A percentile compares a stretch with the other conserved stretches of the same genome.
Conservation (phyloP, 2,888 invertebrate genomes). For the Leptopilina myrica region DNA sequence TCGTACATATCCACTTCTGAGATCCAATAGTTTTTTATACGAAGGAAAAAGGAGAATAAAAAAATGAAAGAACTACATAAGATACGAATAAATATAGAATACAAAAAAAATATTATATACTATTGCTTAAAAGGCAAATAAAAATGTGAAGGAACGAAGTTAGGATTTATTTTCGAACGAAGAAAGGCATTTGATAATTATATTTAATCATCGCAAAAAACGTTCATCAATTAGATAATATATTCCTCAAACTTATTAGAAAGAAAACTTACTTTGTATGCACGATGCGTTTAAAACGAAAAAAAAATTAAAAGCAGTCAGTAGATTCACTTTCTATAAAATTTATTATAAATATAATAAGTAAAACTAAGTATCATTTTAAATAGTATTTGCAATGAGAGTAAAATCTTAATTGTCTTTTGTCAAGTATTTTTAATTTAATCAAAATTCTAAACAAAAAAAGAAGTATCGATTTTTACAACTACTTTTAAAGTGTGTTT, state of each 20-base stretch:
- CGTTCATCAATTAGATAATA: slow-evolving; percentile 8
- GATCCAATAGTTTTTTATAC: slow-evolving; percentile 52
- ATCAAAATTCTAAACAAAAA: no score
- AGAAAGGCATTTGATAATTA: slow-evolving; percentile 22
- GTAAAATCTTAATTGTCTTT: neutral
- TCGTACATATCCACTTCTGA: slow-evolving; percentile 56
- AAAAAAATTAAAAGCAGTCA: slow-evolving; percentile 12
- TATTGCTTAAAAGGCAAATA: slow-evolving; percentile 12
- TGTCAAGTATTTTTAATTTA: no score
- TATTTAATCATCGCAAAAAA: neutral
- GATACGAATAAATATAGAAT: slow-evolving; percentile 30
- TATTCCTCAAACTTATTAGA: slow-evolving; percentile 25
- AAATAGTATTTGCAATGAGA: slow-evolving; percentile 6
- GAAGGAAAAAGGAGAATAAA: slow-evolving; percentile 44
- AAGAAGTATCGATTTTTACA: neutral
- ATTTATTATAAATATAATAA: slow-evolving; percentile 21
- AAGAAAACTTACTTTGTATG: neutral
- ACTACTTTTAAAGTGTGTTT: no score
- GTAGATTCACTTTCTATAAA: slow-evolving; percentile 28
- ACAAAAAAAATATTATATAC: slow-evolving; percentile 15
- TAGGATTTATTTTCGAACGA: slow-evolving; percentile 33
- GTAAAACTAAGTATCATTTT: slow-evolving; percentile 22
- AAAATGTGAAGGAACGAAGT: slow-evolving; percentile 18
- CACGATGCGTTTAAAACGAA: slow-evolving; percentile 13
- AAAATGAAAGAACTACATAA: slow-evolving; percentile 26